Conservation (phyloP, 2,797 vertebrate species). For the Sylvilagus floridanus region DNA sequence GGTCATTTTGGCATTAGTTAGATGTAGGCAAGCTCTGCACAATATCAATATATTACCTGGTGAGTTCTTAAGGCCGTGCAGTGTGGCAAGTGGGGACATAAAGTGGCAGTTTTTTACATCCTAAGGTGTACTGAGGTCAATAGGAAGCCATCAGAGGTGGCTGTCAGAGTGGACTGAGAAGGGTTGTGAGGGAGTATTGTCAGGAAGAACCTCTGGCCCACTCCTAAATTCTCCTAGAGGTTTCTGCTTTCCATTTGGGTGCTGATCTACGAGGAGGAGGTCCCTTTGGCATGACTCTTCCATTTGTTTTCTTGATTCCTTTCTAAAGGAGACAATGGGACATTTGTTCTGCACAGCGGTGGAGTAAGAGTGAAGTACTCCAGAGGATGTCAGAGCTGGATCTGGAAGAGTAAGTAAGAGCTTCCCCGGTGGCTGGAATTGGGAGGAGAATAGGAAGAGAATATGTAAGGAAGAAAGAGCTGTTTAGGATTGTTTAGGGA, state of each 20-base stretch:
- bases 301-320: neutral
- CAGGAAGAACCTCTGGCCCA: neutral
- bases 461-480: neutral
- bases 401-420: neutral
- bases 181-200: rapidly evolving
- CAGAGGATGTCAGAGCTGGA: neutral
- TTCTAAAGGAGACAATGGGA: neutral
- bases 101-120: neutral
- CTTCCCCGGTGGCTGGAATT: neutral
- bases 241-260: neutral
- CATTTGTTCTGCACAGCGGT: neutral
- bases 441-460: neutral
- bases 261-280: neutral
- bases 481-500: neutral
- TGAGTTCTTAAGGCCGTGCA: neutral
- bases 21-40: neutral
- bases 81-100: neutral
- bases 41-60: neutral
- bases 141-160: neutral
- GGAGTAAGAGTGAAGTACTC: neutral
- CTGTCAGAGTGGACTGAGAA: neutral
- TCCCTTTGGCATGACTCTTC: neutral
- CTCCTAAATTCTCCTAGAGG: neutral
- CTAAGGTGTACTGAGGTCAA: neutral
- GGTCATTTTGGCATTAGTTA: neutral